phyloP scores from a whole-genome alignment of 2,797 vertebrate genomes.

The Amphiprion clarkii region DNA sequence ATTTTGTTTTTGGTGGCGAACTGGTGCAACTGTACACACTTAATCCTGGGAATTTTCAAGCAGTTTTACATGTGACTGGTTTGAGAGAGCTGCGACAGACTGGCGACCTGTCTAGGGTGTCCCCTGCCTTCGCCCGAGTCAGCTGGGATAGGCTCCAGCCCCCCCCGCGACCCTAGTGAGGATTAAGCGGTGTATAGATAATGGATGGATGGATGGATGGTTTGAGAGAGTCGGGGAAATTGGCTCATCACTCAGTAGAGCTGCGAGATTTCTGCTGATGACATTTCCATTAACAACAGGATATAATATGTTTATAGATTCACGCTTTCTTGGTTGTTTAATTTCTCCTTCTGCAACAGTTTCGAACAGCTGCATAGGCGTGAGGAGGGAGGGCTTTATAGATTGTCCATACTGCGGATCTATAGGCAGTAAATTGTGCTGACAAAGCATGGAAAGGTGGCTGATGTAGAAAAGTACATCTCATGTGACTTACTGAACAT shows the following conservation, averaged over 20 bases:
- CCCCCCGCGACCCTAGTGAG: too few relatives aligned
- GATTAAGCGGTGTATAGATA: too few relatives aligned
- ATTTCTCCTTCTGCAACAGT: conserved; percentile 80
- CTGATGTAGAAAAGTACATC: conserved; percentile 56
- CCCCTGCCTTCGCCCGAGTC: too few relatives aligned
- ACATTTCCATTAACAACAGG: conserved; percentile 81
- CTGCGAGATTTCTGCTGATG: conserved; percentile 77
- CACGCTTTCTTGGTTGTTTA: conserved; percentile 77
- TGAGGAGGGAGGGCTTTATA: conserved; percentile 74
- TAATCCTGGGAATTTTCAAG: conserved; percentile 71
- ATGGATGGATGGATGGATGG: too few relatives aligned
- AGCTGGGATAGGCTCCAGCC: too few relatives aligned
- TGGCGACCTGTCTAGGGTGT: too few relatives aligned
- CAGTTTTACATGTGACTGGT: conserved; percentile 82
- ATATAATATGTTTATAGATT: conserved; percentile 87
- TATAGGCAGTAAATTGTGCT: conserved; percentile 79
- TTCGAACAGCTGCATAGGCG: conserved; percentile 74
- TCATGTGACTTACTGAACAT: conserved; percentile 49
- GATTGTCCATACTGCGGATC: conserved; percentile 73
- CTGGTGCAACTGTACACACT: conserved; percentile 68
- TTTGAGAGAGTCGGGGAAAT: conserved; percentile 68
- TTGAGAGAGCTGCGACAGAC: too few relatives aligned
- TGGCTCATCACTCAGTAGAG: conserved; percentile 75
- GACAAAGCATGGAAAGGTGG: conserved; percentile 70
- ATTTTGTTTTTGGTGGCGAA: conserved; percentile 74